Evolutionary conservation across 2,888 invertebrate genomes (phyloP).

Genomic region (Chalcosyrphus nemorum): DNA sequence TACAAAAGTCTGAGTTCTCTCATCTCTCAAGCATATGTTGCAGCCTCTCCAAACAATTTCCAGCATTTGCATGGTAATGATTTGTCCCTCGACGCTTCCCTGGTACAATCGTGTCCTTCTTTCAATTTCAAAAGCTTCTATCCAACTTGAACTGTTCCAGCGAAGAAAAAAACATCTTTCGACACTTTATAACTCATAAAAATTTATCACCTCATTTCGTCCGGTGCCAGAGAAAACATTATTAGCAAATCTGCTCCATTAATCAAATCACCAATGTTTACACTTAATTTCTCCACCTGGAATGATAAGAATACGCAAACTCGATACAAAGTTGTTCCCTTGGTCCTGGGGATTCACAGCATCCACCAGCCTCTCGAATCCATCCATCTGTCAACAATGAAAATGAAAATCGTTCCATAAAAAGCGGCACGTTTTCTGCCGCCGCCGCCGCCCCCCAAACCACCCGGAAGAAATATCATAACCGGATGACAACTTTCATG

Average conservation of each 20-base stretch:
- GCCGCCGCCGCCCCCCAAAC: neutral
- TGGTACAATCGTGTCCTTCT: too few relatives aligned
- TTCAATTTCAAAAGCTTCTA: too few relatives aligned
- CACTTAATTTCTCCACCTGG: conserved; percentile 15
- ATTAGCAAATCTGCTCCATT: conserved; percentile 8
- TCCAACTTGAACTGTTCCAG: too few relatives aligned
- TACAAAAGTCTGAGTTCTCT: too few relatives aligned
- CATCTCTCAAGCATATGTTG: too few relatives aligned
- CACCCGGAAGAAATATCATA: conserved; percentile 20
- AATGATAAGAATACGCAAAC: neutral
- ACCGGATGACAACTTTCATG: conserved; percentile 20
- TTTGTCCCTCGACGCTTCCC: too few relatives aligned
- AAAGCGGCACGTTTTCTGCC: neutral
- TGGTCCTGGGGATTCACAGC: neutral
- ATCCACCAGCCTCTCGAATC: neutral
- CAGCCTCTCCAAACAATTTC: too few relatives aligned
- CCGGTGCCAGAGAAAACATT: neutral
- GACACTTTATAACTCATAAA: neutral
- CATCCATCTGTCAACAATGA: conserved; percentile 5
- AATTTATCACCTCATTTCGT: conserved; percentile 9
- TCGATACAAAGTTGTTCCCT: neutral
- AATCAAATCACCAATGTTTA: conserved; percentile 23
- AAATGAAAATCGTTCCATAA: neutral
- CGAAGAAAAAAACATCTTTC: neutral
- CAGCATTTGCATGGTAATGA: too few relatives aligned